Conservation (phyloP, 2,113 vertebrate genomes). For the Myotis lucifugus region DNA sequence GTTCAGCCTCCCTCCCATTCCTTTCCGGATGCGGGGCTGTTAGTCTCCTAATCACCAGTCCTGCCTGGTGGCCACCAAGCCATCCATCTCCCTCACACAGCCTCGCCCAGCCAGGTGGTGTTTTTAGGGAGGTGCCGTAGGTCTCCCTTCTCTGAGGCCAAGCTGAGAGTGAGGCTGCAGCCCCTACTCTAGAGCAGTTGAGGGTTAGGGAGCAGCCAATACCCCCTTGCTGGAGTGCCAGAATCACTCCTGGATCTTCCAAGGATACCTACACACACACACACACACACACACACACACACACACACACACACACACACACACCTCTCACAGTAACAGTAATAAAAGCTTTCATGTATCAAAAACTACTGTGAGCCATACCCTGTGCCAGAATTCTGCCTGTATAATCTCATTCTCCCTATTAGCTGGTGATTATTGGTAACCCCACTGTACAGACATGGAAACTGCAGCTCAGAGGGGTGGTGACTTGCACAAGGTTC, state of each 20-base stretch:
- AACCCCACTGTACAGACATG: neutral
- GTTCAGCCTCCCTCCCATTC: slow-evolving; percentile 14
- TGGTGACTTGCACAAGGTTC: neutral
- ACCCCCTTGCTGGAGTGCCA: neutral
- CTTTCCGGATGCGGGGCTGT: slow-evolving; percentile 47
- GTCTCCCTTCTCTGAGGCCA: neutral
- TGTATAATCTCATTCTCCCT: neutral
- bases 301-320: neutral
- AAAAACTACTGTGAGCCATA: neutral
- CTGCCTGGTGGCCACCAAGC: slow-evolving; percentile 15
- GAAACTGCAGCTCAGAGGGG: slow-evolving; percentile 11
- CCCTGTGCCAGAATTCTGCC: neutral
- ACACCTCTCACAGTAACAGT: neutral
- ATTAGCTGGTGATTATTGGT: neutral
- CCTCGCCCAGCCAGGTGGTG: neutral
- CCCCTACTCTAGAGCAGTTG: neutral
- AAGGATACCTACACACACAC: neutral
- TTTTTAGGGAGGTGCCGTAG: neutral
- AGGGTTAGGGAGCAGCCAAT: neutral
- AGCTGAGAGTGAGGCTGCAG: neutral
- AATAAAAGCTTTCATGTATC: neutral
- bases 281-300: neutral
- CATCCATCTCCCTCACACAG: slow-evolving; percentile 35
- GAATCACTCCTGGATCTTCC: neutral
- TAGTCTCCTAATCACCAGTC: slow-evolving; percentile 65